These are phyloP conservation scores for Coelopa frigida DNA, from an alignment of 1,140 invertebrate species.

Conservation along the genomic window DNA sequence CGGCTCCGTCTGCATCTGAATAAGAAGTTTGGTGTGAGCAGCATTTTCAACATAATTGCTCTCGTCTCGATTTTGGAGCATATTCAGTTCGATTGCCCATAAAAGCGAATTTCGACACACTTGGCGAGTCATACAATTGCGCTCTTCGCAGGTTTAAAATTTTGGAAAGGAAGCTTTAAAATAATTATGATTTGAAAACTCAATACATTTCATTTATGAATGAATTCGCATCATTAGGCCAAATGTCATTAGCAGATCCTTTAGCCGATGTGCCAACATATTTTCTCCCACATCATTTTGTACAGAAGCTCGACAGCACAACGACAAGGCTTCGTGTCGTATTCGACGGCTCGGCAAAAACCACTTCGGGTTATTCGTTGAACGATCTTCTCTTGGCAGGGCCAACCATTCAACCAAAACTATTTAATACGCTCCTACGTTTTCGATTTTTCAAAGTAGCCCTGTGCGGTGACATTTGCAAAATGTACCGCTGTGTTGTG, in stretches of 20 bases:
- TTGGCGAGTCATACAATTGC: constrained; percentile 4
- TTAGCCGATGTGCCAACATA: constrained; percentile 5
- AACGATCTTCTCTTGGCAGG: constrained; percentile 36
- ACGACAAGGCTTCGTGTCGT: constrained; percentile 29
- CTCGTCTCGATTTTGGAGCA: too few relatives aligned
- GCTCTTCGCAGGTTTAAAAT: neutral
- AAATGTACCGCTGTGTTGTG: constrained; percentile 3
- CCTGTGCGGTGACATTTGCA: constrained; percentile 6
- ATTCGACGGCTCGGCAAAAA: constrained; percentile 24
- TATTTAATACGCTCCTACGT: constrained; percentile 8
- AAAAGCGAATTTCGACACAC: too few relatives aligned
- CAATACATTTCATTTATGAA: constrained; percentile 10
- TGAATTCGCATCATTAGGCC: constrained; percentile 9
- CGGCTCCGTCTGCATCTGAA: neutral
- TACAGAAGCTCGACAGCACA: constrained; percentile 24
- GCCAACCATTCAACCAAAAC: constrained; percentile 26
- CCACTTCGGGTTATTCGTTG: constrained; percentile 19
- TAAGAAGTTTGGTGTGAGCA: constrained; percentile 7
- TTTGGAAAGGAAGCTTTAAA: constrained; percentile 4
- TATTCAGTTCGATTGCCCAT: too few relatives aligned
- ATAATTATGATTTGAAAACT: neutral
- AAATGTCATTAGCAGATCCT: constrained; percentile 7
- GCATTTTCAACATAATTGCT: constrained; percentile 2
- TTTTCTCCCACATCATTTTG: constrained; percentile 33
- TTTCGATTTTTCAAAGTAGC: constrained; percentile 7